Evolutionary conservation across 1,140 invertebrate genomes (phyloP), one percentile per base, ranked within the genome.

Genomic region (Phymorhynchus buccinoides): DNA sequence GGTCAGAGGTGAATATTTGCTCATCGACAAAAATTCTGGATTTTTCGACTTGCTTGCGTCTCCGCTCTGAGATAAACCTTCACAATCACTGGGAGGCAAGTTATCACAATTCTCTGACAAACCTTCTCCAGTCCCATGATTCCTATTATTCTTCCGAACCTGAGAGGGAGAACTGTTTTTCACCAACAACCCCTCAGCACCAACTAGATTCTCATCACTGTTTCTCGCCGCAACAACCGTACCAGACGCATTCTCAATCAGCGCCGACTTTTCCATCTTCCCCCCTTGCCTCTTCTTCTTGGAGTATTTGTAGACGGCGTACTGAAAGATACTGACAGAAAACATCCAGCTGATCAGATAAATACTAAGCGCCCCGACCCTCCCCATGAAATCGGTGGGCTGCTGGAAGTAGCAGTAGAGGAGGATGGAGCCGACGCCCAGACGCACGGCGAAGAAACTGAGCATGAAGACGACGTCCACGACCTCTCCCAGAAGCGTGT

Each of bases 261-360:
- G 62, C 62, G 22, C 9, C 62, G 62, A 66, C 62, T 27, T 66
- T 7, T 66, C 27, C 62, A 27, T 9, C 37, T 22, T 75, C 37
- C 6, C 37, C 32, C 37, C 14, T 6, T 39, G 18, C 73, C 73
- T 22, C 4, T 75, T 89, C 78, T 86, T 90, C 78, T 84, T 91
- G n/a, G 73, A 86, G 84, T 92, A 91, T 83, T 92, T 92, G 32
- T 87, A 88, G 35, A 88, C 62, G 22, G 90, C 91, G 89, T 90
- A 93, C 42, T 88, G 85, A 14, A 93, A 66, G 75, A 93, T 93
- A 71, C 82, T 89, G 1, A 91, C 75, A 88, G 89, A 93, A 84
- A 93, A 93, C 9, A 92, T 83, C 90, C 90, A 91, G 75, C 92
- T 87, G 6, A 93, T 87, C 14, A 77, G 77, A 84, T 93, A 93